These are phyloP conservation scores for Campoletis sonorensis DNA, from an alignment of 1,140 invertebrate genomes.

Conservation along the genomic window DNA sequence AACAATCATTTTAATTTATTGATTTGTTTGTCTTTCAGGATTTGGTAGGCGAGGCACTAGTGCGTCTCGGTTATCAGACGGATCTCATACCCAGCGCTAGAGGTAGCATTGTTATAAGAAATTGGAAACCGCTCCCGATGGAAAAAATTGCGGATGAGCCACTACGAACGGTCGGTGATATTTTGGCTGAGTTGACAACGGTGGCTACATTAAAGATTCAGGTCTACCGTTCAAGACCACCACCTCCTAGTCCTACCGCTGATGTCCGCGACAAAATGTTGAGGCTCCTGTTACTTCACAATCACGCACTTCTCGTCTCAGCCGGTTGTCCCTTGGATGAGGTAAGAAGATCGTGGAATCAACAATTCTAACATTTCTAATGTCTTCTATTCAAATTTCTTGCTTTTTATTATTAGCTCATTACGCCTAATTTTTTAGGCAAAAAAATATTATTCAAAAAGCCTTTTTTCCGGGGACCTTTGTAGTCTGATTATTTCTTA, in stretches of 20 bases:
- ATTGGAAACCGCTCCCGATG: slow-evolving; percentile 94
- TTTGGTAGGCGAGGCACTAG: slow-evolving; percentile 81
- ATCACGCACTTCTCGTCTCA: slow-evolving; percentile 88
- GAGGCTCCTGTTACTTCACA: slow-evolving; percentile 90
- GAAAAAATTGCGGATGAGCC: slow-evolving; percentile 93
- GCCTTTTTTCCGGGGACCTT: no score
- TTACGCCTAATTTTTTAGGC: no score
- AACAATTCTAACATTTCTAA: not conserved
- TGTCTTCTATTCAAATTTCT: not conserved
- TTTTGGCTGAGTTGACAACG: slow-evolving; percentile 93
- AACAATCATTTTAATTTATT: not conserved
- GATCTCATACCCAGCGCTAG: slow-evolving; percentile 74
- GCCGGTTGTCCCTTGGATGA: slow-evolving; percentile 95
- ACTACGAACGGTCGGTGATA: slow-evolving; percentile 91
- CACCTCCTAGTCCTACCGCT: slow-evolving; percentile 80
- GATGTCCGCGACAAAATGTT: slow-evolving; percentile 96
- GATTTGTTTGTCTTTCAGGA: slow-evolving; percentile 70
- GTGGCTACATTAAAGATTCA: slow-evolving; percentile 93
- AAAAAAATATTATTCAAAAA: no score
- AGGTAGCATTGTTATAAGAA: slow-evolving; percentile 93
- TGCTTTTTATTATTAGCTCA: not conserved
- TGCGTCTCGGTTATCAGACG: slow-evolving; percentile 81
- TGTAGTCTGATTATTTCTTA: not conserved
- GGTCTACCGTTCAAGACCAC: slow-evolving; percentile 87
- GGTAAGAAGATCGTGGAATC: slow-evolving; percentile 78